phyloP scores from a whole-genome alignment of 2,113 vertebrate species.

The Himantopus leucocephalus region DNA sequence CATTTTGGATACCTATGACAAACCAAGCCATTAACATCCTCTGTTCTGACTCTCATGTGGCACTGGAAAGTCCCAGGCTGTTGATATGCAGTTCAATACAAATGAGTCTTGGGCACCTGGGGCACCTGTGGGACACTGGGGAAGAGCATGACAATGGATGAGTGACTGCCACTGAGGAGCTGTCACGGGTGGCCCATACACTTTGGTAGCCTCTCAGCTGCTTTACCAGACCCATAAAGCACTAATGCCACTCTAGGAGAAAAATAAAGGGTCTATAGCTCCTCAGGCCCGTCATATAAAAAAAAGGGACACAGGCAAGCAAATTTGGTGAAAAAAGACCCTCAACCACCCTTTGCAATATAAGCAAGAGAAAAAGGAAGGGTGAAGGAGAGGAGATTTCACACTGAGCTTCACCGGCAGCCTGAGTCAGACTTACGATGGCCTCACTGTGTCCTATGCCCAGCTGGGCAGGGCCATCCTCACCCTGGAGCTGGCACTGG shows the following conservation, averaged over 20 bases:
- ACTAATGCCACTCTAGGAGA: background rate
- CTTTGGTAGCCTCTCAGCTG: background rate
- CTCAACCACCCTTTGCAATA: background rate
- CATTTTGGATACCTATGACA: background rate
- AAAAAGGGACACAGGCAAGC: background rate
- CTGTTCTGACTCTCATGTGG: background rate
- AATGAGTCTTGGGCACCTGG: background rate
- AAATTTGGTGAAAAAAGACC: background rate
- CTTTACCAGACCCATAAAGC: background rate
- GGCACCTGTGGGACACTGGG: background rate
- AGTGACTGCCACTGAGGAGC: background rate
- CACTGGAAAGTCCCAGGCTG: background rate
- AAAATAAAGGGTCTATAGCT: background rate
- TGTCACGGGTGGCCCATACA: too few relatives aligned
- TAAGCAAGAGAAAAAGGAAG: background rate
- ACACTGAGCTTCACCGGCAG: background rate
- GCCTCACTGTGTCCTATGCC: background rate
- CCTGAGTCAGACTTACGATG: background rate
- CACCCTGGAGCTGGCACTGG: too few relatives aligned
- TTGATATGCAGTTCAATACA: background rate
- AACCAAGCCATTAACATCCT: background rate
- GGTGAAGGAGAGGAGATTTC: background rate
- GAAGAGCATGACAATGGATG: background rate
- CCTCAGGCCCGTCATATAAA: background rate
- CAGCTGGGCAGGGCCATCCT: background rate